Conservation (phyloP, 2,113 vertebrate genomes). For the Thomomys bottae region DNA sequence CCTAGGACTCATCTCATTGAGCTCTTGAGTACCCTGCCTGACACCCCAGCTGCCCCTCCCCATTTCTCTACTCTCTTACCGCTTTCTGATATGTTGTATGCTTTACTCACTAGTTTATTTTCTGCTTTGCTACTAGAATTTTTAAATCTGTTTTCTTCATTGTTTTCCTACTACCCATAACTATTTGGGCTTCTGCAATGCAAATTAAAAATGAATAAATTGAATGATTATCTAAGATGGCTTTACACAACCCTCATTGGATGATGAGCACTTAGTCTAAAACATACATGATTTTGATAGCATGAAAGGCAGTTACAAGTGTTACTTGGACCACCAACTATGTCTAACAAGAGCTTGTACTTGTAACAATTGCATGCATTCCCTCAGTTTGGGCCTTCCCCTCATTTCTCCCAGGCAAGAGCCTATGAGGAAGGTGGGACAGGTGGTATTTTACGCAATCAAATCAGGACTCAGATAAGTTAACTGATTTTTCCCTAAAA, state of each 20-base stretch:
- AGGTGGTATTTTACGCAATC: not conserved
- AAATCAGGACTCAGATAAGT: not conserved
- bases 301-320: constrained; percentile 25
- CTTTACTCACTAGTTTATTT: constrained; percentile 11
- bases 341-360: not conserved
- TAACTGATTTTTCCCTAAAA: not conserved
- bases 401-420: constrained; percentile 38
- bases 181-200: constrained; percentile 37
- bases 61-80: not conserved
- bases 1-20: not conserved
- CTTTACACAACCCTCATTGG: not conserved
- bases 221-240: constrained; percentile 18
- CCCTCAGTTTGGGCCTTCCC: not conserved
- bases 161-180: constrained; percentile 22
- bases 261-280: constrained; percentile 10
- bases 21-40: not conserved
- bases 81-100: not conserved
- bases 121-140: constrained; percentile 5
- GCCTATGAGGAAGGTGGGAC: not conserved
- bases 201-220: not conserved
- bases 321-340: not conserved
- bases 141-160: constrained; percentile 18
- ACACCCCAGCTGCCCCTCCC: not conserved
- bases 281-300: constrained; percentile 35
- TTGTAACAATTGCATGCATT: constrained; percentile 13